Conservation (phyloP, 2,797 vertebrate genomes). For the Chelon labrosus region DNA sequence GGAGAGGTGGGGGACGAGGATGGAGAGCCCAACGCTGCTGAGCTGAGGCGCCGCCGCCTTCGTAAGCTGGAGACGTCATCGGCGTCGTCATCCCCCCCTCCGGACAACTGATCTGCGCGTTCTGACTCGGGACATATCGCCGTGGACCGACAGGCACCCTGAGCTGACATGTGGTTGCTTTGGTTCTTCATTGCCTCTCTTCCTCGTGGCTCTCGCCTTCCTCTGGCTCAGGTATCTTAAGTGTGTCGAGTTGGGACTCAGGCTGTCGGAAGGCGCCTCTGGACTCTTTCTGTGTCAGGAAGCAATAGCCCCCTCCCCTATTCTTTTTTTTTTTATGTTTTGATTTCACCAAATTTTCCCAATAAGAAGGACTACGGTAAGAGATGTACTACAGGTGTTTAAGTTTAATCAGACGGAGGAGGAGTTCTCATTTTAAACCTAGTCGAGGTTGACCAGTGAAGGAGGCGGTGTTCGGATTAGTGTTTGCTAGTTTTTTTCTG, state of each 20-base stretch:
- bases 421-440: slow-evolving; percentile 2
- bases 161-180: slow-evolving; percentile 37
- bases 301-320: slow-evolving; percentile 51
- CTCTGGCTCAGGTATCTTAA: slow-evolving; percentile 55
- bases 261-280: slow-evolving; percentile 35
- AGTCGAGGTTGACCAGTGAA: slow-evolving; percentile 16
- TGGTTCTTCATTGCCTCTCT: slow-evolving; percentile 48
- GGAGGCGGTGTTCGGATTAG: slow-evolving; percentile 38
- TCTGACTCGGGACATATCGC: slow-evolving; percentile 35
- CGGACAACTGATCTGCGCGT: slow-evolving; percentile 83
- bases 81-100: slow-evolving; percentile 57
- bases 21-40: slow-evolving; percentile 88
- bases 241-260: slow-evolving; percentile 43
- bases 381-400: slow-evolving; percentile 38
- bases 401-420: slow-evolving; percentile 11
- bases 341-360: neutral
- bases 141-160: slow-evolving; percentile 60
- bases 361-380: slow-evolving; percentile 37
- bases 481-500: slow-evolving; percentile 60
- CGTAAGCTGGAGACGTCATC: slow-evolving; percentile 90
- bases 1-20: slow-evolving; percentile 73
- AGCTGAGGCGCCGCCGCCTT: slow-evolving; percentile 91
- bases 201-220: slow-evolving; percentile 47
- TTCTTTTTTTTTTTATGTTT: slow-evolving; percentile 16
- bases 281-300: slow-evolving; percentile 49